These are phyloP conservation scores for Tolypeutes matacus DNA, from an alignment of 2,797 vertebrate genomes.

Conservation along the genomic window DNA sequence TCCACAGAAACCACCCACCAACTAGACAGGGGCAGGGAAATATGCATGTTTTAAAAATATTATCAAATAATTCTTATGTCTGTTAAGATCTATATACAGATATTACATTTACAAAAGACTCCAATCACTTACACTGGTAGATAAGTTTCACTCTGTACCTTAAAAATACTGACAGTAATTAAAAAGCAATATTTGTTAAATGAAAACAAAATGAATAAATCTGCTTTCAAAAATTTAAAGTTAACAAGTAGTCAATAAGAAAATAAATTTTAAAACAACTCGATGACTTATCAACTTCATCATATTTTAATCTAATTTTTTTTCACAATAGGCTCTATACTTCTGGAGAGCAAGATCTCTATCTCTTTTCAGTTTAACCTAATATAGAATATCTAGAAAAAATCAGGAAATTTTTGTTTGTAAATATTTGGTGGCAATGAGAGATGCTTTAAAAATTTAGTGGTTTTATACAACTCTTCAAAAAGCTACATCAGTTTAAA, in stretches of 20 bases:
- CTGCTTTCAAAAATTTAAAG: conserved; percentile 47
- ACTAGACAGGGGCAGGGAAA: background rate
- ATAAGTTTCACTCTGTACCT: conserved; percentile 4
- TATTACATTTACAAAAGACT: background rate
- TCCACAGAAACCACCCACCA: background rate
- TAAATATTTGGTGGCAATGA: conserved; percentile 40
- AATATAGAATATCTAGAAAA: background rate
- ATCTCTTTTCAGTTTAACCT: background rate
- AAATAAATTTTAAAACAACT: conserved; percentile 15
- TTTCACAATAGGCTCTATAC: background rate
- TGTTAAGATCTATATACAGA: background rate
- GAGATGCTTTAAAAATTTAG: conserved; percentile 63
- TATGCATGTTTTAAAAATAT: background rate
- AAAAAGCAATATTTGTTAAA: conserved; percentile 19
- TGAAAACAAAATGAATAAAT: conserved; percentile 30
- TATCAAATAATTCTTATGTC: background rate
- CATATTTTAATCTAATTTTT: conserved; percentile 51
- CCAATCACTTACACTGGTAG: background rate
- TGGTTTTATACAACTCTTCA: background rate
- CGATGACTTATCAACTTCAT: background rate
- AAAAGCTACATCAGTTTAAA: conserved; percentile 24
- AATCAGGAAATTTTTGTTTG: background rate
- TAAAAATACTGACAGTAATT: conserved; percentile 55
- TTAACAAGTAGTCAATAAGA: conserved; percentile 44
- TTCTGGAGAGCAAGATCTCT: conserved; percentile 13